phyloP scores from a whole-genome alignment of 2,113 vertebrate genomes.

The Cinclus mexicanus region DNA sequence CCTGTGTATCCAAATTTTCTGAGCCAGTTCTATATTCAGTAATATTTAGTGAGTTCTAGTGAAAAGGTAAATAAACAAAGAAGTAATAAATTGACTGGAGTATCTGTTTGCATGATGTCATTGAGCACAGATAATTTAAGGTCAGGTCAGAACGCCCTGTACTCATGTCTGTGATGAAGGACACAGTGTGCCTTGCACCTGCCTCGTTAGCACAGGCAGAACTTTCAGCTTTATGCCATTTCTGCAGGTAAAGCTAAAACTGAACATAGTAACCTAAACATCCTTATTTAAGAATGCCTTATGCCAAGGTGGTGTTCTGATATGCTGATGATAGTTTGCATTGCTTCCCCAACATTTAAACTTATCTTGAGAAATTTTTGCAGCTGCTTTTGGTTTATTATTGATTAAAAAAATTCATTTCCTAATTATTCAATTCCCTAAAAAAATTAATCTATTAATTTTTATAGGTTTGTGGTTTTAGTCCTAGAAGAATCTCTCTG shows the following conservation, averaged over 20 bases:
- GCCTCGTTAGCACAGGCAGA: neutral
- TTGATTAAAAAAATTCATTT: neutral
- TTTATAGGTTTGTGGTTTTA: neutral
- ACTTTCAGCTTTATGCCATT: neutral
- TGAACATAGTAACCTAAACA: neutral
- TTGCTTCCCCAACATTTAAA: neutral
- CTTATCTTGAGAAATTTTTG: neutral
- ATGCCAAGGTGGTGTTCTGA: neutral
- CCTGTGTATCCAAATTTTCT: neutral
- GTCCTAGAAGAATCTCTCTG: neutral
- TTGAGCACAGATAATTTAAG: neutral
- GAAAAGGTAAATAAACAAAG: neutral
- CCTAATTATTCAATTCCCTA: neutral
- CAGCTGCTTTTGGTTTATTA: neutral
- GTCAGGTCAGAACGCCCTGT: neutral
- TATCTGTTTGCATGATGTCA: neutral
- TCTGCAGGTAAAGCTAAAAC: neutral
- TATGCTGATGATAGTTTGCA: rapidly evolving
- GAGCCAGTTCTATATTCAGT: neutral
- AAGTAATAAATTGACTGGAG: neutral
- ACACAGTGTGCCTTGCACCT: neutral
- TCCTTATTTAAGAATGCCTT: neutral
- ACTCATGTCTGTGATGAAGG: neutral
- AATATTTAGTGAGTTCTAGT: neutral
- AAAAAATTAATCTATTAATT: neutral